phyloP scores from a whole-genome alignment of 2,113 vertebrate species.

The Calcarius ornatus region DNA sequence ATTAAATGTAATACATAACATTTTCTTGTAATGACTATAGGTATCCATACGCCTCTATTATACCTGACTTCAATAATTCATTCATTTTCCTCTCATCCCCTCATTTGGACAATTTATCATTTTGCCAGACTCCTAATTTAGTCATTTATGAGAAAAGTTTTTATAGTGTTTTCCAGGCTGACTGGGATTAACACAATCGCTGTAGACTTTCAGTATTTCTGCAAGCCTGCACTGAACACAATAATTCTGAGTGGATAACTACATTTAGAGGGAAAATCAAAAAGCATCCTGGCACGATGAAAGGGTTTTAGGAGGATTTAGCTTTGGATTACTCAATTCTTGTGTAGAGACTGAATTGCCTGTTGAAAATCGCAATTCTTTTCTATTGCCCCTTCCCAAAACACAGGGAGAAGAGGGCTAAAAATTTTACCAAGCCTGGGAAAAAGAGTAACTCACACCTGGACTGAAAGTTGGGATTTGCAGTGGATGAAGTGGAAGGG shows the following conservation, averaged over 20 bases:
- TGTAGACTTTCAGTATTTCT: rapidly evolving
- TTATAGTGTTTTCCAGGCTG: neutral
- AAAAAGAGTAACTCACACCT: neutral
- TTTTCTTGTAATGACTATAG: constrained; percentile 5
- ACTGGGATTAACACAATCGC: neutral
- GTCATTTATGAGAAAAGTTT: neutral
- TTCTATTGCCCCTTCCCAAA: neutral
- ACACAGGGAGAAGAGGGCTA: neutral
- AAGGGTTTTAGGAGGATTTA: neutral
- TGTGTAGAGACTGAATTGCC: rapidly evolving
- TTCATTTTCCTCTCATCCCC: neutral
- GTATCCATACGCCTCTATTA: neutral
- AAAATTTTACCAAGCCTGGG: neutral
- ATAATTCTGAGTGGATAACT: neutral
- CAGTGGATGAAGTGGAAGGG: neutral
- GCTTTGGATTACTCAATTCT: neutral
- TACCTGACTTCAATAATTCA: neutral
- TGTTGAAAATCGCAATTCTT: neutral
- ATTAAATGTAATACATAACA: constrained; percentile 54
- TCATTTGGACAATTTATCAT: constrained; percentile 3
- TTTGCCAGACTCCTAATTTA: neutral
- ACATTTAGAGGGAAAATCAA: neutral
- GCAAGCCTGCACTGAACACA: neutral
- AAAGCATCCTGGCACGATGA: rapidly evolving
- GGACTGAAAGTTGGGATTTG: neutral